Evolutionary conservation across 2,797 vertebrate genomes (phyloP).

Genomic region (Crenichthys baileyi): DNA sequence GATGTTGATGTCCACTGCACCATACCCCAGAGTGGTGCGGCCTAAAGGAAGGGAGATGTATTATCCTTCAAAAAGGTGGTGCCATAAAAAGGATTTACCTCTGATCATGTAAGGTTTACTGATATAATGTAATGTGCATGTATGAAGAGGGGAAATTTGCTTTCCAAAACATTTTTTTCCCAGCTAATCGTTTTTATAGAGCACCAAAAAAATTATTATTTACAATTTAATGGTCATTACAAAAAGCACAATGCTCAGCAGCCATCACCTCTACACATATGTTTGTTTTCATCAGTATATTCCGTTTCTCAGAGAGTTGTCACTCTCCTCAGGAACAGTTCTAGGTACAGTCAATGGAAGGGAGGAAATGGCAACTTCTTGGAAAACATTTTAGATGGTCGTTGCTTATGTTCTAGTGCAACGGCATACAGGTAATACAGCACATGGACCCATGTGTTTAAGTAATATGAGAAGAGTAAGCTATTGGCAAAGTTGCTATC

Average conservation of each 20-base stretch:
- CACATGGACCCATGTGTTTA: not conserved
- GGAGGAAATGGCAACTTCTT: not conserved
- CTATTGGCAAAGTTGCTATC: not conserved
- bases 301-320: not conserved
- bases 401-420: not conserved
- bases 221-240: not conserved
- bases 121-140: not conserved
- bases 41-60: conserved; percentile 64
- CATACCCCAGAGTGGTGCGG: conserved; percentile 87
- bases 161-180: too few species aligned
- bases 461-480: not conserved
- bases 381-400: not conserved
- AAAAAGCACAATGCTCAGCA: too few species aligned
- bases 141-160: too few species aligned
- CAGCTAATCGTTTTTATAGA: too few species aligned
- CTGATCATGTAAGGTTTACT: too few species aligned
- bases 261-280: not conserved
- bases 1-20: conserved; percentile 85
- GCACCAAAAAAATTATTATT: too few species aligned
- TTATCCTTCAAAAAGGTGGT: not conserved
- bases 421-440: not conserved
- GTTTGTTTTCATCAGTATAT: not conserved
- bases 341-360: not conserved
- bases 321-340: not conserved
- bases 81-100: not conserved